Base-by-base conservation (phyloP, 2,113 vertebrate species). In the Eretmochelys imbricata region DNA sequence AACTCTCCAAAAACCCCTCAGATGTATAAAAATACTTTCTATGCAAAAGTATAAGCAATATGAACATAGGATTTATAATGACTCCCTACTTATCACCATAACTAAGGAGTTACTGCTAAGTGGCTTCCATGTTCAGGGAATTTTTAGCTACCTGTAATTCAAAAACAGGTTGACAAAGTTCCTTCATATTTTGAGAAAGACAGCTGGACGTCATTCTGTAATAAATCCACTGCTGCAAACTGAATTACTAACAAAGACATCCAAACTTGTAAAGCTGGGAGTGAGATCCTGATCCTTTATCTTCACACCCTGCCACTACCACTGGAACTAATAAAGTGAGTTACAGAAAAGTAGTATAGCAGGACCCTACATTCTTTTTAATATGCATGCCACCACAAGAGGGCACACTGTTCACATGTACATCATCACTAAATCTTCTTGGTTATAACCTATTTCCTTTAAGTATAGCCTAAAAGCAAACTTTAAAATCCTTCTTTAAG, bases 331-430 rank as follows among this genome's bases (percentile, higher is more conserved):
- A 82, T 89, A 46, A 59, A 25, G 10, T 38, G 19, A 42, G 8
- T 42, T 75, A 24, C 38, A 75, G 51, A 78, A 92, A 92, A 86
- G 49, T 35, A 78, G 12, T 35, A 29, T 22, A 38, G 5, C 19
- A 38, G 8, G 19, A 20, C n/a, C 65, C n/a, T 38, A 22, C 10
- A 5, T 38, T 72, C n/a, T 72, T 72, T 72, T 72, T 38, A 22
- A 38, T 72, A 38, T 80, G 13, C 29, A 42, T 42, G 93, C 1
- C 85, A 84, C 89, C 95, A 96, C 94, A 91, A 93, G 96, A 92
- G 83, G 95, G 93, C 88, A 53, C 57, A 19, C 24, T 2, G 16
- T 1, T 3, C 75, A 0, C 8, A 54, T 4, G 87, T n/a, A 75
- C 17, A 79, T 35, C 3, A 78, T 54, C 35, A 46, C 10, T 65